phyloP scores from a whole-genome alignment of 2,888 invertebrate genomes.

The Perdita meconis region DNA sequence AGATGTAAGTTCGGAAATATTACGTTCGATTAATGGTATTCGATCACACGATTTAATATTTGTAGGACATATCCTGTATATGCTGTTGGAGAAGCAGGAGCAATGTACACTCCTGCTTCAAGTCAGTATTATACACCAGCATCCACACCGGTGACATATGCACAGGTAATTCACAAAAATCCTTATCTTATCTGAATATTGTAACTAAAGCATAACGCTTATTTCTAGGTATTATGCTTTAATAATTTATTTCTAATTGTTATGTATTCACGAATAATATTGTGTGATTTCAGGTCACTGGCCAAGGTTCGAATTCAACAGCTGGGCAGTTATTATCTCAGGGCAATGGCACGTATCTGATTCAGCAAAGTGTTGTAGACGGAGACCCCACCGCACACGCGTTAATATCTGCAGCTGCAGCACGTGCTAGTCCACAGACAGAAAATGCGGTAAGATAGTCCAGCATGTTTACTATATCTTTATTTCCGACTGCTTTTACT shows the following conservation, averaged over 20 bases:
- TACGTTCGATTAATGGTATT: background rate
- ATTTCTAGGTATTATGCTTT: background rate
- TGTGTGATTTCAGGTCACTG: constrained; percentile 76
- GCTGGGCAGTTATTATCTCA: constrained; percentile 83
- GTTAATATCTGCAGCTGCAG: constrained; percentile 85
- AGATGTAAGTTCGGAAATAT: constrained; percentile 85
- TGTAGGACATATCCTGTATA: constrained; percentile 91
- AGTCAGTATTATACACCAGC: constrained; percentile 91
- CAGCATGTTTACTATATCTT: constrained; percentile 48
- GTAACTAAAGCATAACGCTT: background rate
- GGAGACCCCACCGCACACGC: constrained; percentile 86
- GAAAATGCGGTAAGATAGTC: constrained; percentile 88
- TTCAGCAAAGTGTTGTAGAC: constrained; percentile 88
- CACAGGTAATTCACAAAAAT: constrained; percentile 85
- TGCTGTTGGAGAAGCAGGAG: constrained; percentile 89
- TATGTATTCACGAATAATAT: constrained; percentile 11
- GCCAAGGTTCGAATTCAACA: constrained; percentile 82
- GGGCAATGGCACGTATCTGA: constrained; percentile 87
- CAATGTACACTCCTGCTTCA: constrained; percentile 87
- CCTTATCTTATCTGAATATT: background rate
- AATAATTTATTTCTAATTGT: background rate
- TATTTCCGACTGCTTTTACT: constrained; percentile 46
- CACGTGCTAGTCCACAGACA: constrained; percentile 89
- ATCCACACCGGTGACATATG: constrained; percentile 87
- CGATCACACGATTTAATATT: constrained; percentile 26